phyloP scores from a whole-genome alignment of 2,888 invertebrate species.

The Pandemis corylana region DNA sequence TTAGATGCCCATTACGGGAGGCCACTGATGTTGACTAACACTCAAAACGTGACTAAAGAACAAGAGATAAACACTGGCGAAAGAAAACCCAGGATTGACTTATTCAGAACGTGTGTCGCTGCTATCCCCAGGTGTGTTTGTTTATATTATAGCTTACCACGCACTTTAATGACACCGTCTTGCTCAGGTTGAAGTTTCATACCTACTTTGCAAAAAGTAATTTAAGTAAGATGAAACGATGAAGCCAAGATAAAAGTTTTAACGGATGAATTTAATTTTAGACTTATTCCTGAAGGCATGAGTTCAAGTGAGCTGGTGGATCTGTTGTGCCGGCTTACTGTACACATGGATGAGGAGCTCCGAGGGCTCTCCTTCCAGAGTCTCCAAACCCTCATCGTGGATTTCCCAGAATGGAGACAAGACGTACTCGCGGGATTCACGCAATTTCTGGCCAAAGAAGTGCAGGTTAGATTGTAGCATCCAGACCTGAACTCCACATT shows the following conservation, averaged over 20 bases:
- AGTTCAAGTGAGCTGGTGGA: slow-evolving; percentile 97
- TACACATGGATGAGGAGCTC: slow-evolving; percentile 99
- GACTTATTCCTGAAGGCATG: slow-evolving; percentile 99
- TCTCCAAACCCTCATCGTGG: slow-evolving; percentile 96
- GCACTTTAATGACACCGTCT: neutral
- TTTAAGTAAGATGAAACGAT: neutral
- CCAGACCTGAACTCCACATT: neutral
- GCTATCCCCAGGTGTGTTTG: slow-evolving; percentile 91
- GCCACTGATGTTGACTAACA: slow-evolving; percentile 98
- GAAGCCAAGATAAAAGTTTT: neutral
- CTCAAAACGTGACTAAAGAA: slow-evolving; percentile 97
- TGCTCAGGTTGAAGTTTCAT: neutral
- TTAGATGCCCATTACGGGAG: slow-evolving; percentile 98
- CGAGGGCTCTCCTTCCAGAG: slow-evolving; percentile 97
- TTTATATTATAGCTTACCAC: slow-evolving; percentile 11
- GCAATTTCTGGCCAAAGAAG: slow-evolving; percentile 97
- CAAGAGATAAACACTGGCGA: slow-evolving; percentile 98
- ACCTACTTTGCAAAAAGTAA: too few relatives aligned
- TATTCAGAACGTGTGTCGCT: slow-evolving; percentile 99
- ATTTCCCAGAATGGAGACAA: slow-evolving; percentile 99
- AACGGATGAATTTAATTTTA: slow-evolving; percentile 51
- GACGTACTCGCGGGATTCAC: slow-evolving; percentile 97
- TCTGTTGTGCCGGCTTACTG: slow-evolving; percentile 95
- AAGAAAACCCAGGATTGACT: slow-evolving; percentile 98
- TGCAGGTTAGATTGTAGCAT: slow-evolving; percentile 78